Percentiles rank a stretch among this genome's conserved stretches.
phyloP scores from a whole-genome alignment of 2,888 invertebrate species.

The Aelia acuminata region DNA sequence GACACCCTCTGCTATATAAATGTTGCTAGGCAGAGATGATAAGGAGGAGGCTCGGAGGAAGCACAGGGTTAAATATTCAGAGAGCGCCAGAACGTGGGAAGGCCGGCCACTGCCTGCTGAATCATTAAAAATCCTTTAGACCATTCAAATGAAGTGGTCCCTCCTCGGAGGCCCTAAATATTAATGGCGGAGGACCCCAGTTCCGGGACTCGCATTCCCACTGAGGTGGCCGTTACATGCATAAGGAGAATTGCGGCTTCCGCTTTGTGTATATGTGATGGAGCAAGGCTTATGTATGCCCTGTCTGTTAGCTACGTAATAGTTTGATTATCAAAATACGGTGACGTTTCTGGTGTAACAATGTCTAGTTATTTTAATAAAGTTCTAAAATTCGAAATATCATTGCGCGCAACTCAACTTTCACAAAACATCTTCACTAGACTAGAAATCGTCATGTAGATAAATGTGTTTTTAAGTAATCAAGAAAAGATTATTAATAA shows the following conservation, averaged over 20 bases:
- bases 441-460: too few relatives aligned
- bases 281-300: too few relatives aligned
- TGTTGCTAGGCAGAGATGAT: background rate
- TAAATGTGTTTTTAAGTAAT: too few relatives aligned
- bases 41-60: background rate
- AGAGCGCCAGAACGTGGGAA: background rate
- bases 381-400: too few relatives aligned
- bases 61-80: background rate
- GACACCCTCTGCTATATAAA: background rate
- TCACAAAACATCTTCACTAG: too few relatives aligned
- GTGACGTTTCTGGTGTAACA: too few relatives aligned
- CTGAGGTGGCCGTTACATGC: background rate
- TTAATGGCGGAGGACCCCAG: background rate
- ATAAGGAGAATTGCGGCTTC: background rate
- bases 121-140: slow-evolving; percentile 23
- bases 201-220: background rate
- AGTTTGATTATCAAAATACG: too few relatives aligned
- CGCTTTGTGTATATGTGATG: background rate
- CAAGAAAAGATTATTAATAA: too few relatives aligned
- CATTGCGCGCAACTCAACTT: too few relatives aligned
- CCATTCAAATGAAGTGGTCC: slow-evolving; percentile 8
- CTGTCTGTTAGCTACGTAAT: too few relatives aligned
- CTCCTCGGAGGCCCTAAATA: background rate
- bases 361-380: too few relatives aligned
- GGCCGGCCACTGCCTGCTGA: background rate